Base-by-base conservation (phyloP, 2,797 vertebrate species). In the Cryptoprocta ferox region DNA sequence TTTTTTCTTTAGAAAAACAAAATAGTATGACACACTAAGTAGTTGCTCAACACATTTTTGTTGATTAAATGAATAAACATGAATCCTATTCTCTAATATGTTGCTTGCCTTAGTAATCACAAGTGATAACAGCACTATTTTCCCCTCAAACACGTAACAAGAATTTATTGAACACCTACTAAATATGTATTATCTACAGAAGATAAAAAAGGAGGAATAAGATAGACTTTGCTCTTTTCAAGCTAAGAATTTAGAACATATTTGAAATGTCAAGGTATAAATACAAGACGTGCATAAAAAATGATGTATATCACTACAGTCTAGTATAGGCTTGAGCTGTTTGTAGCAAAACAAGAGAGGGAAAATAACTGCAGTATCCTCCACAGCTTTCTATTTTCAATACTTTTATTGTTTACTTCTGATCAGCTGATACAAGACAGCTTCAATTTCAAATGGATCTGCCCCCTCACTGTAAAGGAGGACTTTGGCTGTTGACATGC, bases 31-130 rank as follows among this genome's bases (percentile, higher is more conserved):
- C 82, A 14, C 3, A 61, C 39, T 28, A 89, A 89, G 28, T 37
- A 80, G 35, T 42, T 80, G 45, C 30, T 59, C 24, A 83, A 76
- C 28, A 91, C 70, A 91, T 97, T 81, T 76, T 92, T 81, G 26
- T 65, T 92, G 35, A 39, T 18, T 28, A 59, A 91, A 59, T 85
- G 30, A 93, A 63, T 48, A 94, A 87, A 79, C 35, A 87, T 61
- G 19, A 76, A 53, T 85, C 16, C 16, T 78, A 85, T 61, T 89
- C 48, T 94, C 13, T 63, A 88, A 42, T 59, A 91, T 56, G 2
- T 84, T 94, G 45, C 32, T 26, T 87, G 28, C 14, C 19, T 82
- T 91, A 76, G 13, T 50, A 89, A 45, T 63, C 12, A 13, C 3
- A 84, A 71, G 1, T 75, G 45, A 80, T 11, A 63, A 82, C 18